Evolutionary conservation across 2,888 invertebrate genomes (phyloP).

Genomic region (Phasia obesa): DNA sequence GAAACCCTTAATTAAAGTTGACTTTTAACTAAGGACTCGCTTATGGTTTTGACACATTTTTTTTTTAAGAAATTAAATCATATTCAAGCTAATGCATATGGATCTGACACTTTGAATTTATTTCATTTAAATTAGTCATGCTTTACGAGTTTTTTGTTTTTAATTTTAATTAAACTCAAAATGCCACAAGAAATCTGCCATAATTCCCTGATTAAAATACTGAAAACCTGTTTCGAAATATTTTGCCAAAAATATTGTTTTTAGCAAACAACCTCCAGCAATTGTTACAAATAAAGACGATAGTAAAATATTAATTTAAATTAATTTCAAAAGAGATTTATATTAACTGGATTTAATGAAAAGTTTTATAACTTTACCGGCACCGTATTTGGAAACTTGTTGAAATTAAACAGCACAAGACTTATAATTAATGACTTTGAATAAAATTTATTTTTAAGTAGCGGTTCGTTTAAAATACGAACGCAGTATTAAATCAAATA

Average conservation of each 20-base stretch:
- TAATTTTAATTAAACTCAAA: not conserved
- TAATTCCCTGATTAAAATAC: not conserved
- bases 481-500: no score
- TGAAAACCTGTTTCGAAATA: conserved; percentile 15
- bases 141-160: not conserved
- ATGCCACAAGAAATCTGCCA: not conserved
- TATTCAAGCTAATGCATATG: no score
- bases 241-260: not conserved
- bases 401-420: conserved; percentile 30
- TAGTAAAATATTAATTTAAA: not conserved
- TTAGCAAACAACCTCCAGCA: conserved; percentile 1
- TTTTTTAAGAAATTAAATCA: no score
- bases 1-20: no score
- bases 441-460: no score
- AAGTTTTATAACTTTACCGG: not conserved
- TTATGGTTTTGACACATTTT: no score
- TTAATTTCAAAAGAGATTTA: conserved; percentile 6
- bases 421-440: conserved; percentile 24
- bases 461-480: no score
- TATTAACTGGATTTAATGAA: not conserved
- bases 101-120: no score
- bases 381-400: conserved; percentile 59
- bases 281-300: conserved; percentile 3
- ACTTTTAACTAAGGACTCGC: no score
- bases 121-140: not conserved